Base-by-base conservation (phyloP, 2,888 invertebrate species). In the Lithophane leautieri region DNA sequence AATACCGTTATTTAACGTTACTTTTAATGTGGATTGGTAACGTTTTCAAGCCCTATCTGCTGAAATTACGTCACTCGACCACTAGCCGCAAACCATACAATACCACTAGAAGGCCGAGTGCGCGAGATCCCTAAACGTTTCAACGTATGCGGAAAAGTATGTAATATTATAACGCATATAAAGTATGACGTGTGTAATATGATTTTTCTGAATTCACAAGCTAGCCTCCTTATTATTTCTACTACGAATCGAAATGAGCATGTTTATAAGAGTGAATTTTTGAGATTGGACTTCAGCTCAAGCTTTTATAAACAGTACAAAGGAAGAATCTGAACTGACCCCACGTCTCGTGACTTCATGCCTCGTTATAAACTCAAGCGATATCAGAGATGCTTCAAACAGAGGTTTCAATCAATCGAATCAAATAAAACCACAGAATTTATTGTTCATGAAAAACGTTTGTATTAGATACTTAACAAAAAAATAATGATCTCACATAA, bases 401-500 rank as follows among this genome's bases (percentile, higher is more conserved):
- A 6, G 47, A 50, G 34, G n/a, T 66, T 50, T 34, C 16, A 22
- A 34, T n/a, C 22, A 66, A 34, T 34, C 9, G 1, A 28, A 54
- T 44, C 0, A 82, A 89, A 91, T 86, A 79, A 92, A 91, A 90
- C 77, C 76, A 78, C 62, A 62, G 47, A 77, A 54, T 34, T 34
- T 4, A 34, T 25, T 77, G 76, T 86, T 81, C 74, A 86, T 87
- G 81, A 73, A 91, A 92, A 92, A 89, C 77, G 63, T 89, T 87
- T 91, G 89, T 92, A 92, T 92, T 91, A 88, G 83, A 89, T 86
- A 86, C 82, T 87, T 84, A 84, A 89, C 79, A 89, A 84, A 90
- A 84, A 90, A 78, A 90, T 82, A 89, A 87, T 82, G 90, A 90
- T 91, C 89, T 88, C 89, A 90, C 88, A 91, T 89, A 92, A 91